Evolutionary conservation across 2,888 invertebrate genomes (phyloP), one percentile per base, ranked within the genome.

Genomic region (Isoperla grammatica): DNA sequence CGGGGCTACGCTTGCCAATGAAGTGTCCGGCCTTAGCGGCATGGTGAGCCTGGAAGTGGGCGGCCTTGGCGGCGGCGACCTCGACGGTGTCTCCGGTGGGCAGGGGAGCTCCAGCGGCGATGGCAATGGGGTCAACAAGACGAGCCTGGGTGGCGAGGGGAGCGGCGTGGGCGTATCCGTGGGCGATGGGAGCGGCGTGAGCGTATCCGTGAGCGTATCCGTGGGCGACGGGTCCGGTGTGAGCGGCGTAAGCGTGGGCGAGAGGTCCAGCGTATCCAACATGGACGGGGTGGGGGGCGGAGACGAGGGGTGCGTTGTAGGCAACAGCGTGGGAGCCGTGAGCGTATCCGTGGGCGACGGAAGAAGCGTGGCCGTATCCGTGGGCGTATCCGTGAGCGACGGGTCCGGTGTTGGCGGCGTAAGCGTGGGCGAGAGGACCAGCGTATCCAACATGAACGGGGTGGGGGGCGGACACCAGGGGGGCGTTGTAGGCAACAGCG

Each of bases 51-150:
- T 56, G 59, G 57, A 76, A 73, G 66, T 79, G 80, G 40, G 75
- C 78, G 49, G 75, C 74, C 69, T 78, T 80, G 59, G 80, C 82
- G 45, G 78, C 76, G 55, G 79, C 76, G 1, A 78, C 77, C 68
- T 78, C 79, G 35, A 74, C 74, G 2, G 78, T 77, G 57, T 61
- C 61, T 13, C 39, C 56, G 45, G 60, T 63, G 63, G 67, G 68
- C 40, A 79, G 56, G 56, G 56, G 20, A 29, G 48, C 48, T 29
- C 57, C 57, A 11, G 20, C 48, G 37, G 57, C 48, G 39, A 46
- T 48, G 48, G 48, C 48, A 46, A 57, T 48, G 48, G 48, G 46
- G 57, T 57, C 48, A 15, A 59, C 50, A 5, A 56, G 59, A 54
- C 22, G 57, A 29, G 64, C 65, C 20, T 73, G 69, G 8, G 29